phyloP scores from a whole-genome alignment of 2,797 vertebrate species.

The Bryconaethiops microstoma region DNA sequence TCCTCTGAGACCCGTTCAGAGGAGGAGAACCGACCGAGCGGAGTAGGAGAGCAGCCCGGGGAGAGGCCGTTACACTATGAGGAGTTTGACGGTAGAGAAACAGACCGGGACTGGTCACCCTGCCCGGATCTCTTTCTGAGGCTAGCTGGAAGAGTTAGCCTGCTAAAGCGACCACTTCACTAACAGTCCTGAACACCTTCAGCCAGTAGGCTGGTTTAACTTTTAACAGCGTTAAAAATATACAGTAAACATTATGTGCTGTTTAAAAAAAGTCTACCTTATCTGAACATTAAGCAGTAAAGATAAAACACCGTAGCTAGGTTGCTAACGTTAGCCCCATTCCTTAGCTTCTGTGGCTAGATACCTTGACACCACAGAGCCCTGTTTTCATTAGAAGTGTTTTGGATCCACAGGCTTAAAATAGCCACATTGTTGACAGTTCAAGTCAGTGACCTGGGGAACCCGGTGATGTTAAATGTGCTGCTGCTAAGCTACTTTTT shows the following conservation, averaged over 20 bases:
- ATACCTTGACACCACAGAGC: neutral
- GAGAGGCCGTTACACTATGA: constrained; percentile 27
- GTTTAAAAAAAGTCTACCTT: neutral
- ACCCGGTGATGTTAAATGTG: no score
- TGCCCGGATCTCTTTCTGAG: neutral
- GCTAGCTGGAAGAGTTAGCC: constrained; percentile 28
- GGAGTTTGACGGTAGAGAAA: constrained; percentile 34
- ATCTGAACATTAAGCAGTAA: neutral
- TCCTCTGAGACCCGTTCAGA: neutral
- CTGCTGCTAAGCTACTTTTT: neutral
- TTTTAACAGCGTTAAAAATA: neutral
- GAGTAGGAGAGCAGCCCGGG: neutral
- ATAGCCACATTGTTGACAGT: no score
- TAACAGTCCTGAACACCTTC: neutral
- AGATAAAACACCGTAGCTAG: no score
- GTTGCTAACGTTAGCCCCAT: no score
- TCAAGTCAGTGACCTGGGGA: no score
- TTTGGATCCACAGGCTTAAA: neutral
- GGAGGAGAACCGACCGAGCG: neutral
- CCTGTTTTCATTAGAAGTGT: no score
- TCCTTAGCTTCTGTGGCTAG: neutral
- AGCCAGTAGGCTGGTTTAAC: neutral
- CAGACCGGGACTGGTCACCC: neutral
- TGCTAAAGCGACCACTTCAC: neutral
- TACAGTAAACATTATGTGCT: neutral